Evolutionary conservation across 2,888 invertebrate genomes (phyloP), one percentile per base, ranked within the genome.

Genomic region (Mythimna vitellina): DNA sequence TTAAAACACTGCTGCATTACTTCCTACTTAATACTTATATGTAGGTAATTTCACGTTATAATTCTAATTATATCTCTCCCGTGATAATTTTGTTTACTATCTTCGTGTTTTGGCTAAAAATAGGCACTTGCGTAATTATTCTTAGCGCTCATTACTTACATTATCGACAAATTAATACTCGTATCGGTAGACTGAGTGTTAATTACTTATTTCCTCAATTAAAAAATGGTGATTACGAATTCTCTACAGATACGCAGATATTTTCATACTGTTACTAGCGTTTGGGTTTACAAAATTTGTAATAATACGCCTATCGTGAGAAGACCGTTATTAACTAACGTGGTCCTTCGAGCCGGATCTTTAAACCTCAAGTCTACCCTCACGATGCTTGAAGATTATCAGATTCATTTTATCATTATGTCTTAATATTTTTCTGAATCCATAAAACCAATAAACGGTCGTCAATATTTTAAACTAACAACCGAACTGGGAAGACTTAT

Each of bases 51-150:
- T 61, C 25, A n/a, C 20, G 49, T 38, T n/a, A 20, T 5, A 78
- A 56, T 49, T 72, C 73, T 76, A 72, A 72, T 78, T 61, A 62
- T 78, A 72, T 46, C 64, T 78, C 6, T 3, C 12, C 17, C 29
- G 35, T 61, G 65, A 78, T 72, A 65, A 72, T 65, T 61, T 60
- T 65, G 42, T 71, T 54, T 54, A 61, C 42, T 14, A n/a, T 56
- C 20, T 22, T 49, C 65, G 9, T 46, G 38, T 63, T 57, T 57
- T 64, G 1, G 56, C 29, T 72, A 58, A 65, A 63, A 72, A 62
- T 78, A 76, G 29, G 46, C 46, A 51, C 49, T 62, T 56, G 10
- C 22, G 56, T 72, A 38, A 65, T 46, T 51, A 29, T 56, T 78
- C 0, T 61, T 46, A 51, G 29, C 60, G n/a, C n/a, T 60, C 70